Conservation (phyloP, 2,797 vertebrate genomes). For the Glossophaga mutica region DNA sequence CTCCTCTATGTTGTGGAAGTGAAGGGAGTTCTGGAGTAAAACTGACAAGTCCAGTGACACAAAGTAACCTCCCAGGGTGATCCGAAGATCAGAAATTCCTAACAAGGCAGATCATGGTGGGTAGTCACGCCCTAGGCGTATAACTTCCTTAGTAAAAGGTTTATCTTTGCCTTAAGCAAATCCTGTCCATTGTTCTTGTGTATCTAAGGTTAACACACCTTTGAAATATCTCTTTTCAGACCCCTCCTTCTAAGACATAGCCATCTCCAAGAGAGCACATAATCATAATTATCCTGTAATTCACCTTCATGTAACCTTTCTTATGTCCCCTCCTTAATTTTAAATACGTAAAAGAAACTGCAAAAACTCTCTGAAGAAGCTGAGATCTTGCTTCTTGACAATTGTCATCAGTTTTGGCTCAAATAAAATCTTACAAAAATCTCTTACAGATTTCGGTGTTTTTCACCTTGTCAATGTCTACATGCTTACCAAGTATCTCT, state of each 20-base stretch:
- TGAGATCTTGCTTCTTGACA: neutral
- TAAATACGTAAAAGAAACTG: neutral
- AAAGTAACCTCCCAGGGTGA: neutral
- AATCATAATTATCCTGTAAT: neutral
- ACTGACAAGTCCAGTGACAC: neutral
- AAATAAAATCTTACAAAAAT: neutral
- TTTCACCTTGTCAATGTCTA: neutral
- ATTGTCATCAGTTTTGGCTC: neutral
- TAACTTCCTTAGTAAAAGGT: neutral
- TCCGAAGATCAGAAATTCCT: neutral
- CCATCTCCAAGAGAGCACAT: neutral
- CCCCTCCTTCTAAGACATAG: neutral
- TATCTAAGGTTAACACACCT: neutral
- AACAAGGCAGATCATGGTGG: neutral
- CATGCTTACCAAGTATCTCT: slow-evolving; percentile 79
- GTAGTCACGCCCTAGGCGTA: neutral
- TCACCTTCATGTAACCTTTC: neutral
- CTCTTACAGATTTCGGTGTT: neutral
- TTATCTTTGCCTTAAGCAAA: neutral
- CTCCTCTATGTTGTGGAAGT: neutral
- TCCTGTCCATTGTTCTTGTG: neutral
- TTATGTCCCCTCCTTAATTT: neutral
- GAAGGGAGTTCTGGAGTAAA: neutral
- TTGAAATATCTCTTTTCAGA: neutral
- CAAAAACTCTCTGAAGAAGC: neutral